A percentile compares a stretch with the other conserved stretches of the same genome.
Conservation (phyloP, 2,113 vertebrate species). For the Macrotus californicus region DNA sequence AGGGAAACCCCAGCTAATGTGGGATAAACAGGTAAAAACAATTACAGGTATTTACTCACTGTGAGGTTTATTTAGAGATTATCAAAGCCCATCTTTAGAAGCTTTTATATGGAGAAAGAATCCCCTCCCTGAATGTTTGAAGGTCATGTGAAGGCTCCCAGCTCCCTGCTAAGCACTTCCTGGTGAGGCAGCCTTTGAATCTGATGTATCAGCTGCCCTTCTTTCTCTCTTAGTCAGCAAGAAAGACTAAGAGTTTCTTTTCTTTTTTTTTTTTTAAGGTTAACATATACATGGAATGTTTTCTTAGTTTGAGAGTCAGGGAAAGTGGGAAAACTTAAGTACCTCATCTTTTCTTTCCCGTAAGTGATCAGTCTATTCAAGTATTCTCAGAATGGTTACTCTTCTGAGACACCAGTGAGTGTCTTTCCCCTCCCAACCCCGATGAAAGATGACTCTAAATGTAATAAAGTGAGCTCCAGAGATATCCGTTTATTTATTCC, state of each 20-base stretch:
- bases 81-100: background rate
- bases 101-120: background rate
- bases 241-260: background rate
- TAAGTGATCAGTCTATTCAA: constrained; percentile 30
- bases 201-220: background rate
- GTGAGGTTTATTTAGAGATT: background rate
- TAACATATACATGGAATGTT: constrained; percentile 29
- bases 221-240: constrained; percentile 37
- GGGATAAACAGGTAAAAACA: background rate
- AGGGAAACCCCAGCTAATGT: background rate
- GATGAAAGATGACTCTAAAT: constrained; percentile 37
- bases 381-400: constrained; percentile 12
- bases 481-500: constrained; percentile 46
- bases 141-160: background rate
- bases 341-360: background rate
- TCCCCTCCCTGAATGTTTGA: background rate
- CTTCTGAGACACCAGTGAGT: background rate
- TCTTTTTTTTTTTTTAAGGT: background rate
- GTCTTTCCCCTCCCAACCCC: background rate
- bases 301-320: constrained; percentile 35
- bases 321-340: background rate
- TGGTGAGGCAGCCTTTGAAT: background rate
- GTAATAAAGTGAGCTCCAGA: constrained; percentile 38
- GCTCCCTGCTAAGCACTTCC: background rate
- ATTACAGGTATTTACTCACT: background rate